These are phyloP conservation scores for Siderastrea radians DNA, from an alignment of 92 coral and sea anemone genomes.

Conservation along the genomic window DNA sequence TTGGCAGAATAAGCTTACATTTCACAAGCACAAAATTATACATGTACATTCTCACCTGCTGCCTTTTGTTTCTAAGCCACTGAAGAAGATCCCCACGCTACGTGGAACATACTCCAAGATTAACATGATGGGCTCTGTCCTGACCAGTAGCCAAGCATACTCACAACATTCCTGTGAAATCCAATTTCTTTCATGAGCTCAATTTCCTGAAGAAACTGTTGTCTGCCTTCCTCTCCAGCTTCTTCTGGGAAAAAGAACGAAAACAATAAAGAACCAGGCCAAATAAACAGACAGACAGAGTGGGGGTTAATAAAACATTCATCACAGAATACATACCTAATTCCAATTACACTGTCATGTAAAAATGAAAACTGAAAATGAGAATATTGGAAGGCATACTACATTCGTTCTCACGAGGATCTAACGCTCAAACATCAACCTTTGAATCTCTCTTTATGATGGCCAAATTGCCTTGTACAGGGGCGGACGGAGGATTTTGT, in stretches of 20 bases:
- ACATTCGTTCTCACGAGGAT: too few relatives aligned
- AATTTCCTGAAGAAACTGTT: constrained; percentile 17
- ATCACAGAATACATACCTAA: too few relatives aligned
- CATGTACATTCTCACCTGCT: neutral
- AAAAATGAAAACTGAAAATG: too few relatives aligned
- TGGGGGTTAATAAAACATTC: too few relatives aligned
- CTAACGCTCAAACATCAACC: too few relatives aligned
- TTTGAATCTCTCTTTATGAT: too few relatives aligned
- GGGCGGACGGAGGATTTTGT: too few relatives aligned
- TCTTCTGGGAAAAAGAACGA: neutral
- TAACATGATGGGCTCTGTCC: constrained; percentile 16
- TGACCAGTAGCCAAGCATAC: constrained; percentile 37
- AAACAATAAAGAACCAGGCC: neutral
- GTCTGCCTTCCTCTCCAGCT: constrained; percentile 10
- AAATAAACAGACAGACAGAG: neutral
- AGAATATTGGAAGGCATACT: too few relatives aligned
- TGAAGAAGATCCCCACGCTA: constrained; percentile 39
- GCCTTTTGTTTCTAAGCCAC: constrained; percentile 35
- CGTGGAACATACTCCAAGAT: constrained; percentile 32
- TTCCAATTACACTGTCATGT: too few relatives aligned
- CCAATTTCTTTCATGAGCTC: constrained; percentile 25
- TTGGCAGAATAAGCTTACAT: neutral
- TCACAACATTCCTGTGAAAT: constrained; percentile 3
- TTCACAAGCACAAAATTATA: too few relatives aligned
- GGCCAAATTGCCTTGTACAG: too few relatives aligned